These are phyloP conservation scores for Hyaena hyaena DNA, from an alignment of 2,113 vertebrate species.

Conservation along the genomic window DNA sequence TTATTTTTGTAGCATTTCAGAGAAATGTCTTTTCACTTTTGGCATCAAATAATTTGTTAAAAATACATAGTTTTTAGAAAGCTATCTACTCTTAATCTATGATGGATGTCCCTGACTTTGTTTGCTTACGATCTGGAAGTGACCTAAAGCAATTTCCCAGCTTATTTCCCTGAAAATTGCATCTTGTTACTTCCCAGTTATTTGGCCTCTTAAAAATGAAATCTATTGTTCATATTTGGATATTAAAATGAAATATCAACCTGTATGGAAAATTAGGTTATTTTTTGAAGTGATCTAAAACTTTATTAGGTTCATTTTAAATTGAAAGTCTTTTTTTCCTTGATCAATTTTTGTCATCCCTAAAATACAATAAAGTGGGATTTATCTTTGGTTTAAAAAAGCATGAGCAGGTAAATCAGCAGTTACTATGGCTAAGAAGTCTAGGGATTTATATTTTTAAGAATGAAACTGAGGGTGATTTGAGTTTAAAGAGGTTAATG, in stretches of 20 bases:
- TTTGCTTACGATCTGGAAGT: conserved; percentile 12
- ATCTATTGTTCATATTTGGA: neutral
- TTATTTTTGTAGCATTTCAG: neutral
- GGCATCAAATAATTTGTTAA: neutral
- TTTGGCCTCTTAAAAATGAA: conserved; percentile 20
- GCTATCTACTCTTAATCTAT: neutral
- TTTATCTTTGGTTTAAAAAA: conserved; percentile 35
- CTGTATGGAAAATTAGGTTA: neutral
- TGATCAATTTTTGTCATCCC: neutral
- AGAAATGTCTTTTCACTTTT: neutral
- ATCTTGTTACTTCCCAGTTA: neutral
- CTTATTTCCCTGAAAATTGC: neutral
- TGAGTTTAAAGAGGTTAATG: neutral
- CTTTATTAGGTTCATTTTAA: neutral
- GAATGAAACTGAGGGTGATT: neutral
- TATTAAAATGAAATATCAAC: neutral
- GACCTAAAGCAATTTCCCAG: neutral
- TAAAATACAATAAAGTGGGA: neutral
- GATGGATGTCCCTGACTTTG: neutral
- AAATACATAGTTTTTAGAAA: conserved; percentile 16
- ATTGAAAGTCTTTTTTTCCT: neutral
- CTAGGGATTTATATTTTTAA: neutral
- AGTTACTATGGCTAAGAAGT: neutral
- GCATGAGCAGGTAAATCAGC: neutral
- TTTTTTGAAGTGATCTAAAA: neutral